Percentiles rank a stretch among this genome's conserved stretches.
Conservation (phyloP, 2,113 vertebrate genomes). For the Scophthalmus maximus region DNA sequence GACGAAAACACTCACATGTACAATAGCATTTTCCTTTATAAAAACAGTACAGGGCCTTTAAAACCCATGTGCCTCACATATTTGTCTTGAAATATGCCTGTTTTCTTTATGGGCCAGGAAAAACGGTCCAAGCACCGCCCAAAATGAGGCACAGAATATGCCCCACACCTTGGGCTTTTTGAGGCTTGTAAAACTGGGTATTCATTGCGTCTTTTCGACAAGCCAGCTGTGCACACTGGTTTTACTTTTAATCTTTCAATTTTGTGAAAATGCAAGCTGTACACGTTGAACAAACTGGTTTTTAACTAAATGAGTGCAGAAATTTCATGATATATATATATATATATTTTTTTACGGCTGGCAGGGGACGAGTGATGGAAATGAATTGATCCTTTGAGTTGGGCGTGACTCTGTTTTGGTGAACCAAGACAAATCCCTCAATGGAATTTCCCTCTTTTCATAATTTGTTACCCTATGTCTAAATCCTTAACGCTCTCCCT, state of each 20-base stretch:
- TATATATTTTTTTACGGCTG: too few species aligned
- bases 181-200: conserved; percentile 49
- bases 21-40: conserved; percentile 25
- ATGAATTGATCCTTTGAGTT: conserved; percentile 45
- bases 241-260: conserved; percentile 31
- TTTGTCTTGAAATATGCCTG: conserved; percentile 39
- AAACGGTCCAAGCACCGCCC: conserved; percentile 33
- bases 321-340: conserved; percentile 32
- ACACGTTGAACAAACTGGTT: conserved; percentile 30
- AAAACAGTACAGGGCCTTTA: conserved; percentile 15
- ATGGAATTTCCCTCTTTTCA: conserved; percentile 49
- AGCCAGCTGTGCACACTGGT: conserved; percentile 28
- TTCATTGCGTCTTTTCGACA: conserved; percentile 40
- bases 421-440: conserved; percentile 12
- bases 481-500: conserved; percentile 30
- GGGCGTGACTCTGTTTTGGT: conserved; percentile 51
- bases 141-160: conserved; percentile 43
- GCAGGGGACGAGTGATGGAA: conserved; percentile 19
- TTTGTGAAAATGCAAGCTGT: conserved; percentile 19
- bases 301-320: conserved; percentile 21
- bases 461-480: conserved; percentile 22
- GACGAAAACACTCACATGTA: conserved; percentile 15
- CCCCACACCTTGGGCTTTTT: conserved; percentile 29
- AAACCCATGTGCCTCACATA: conserved; percentile 11
- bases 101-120: conserved; percentile 58